phyloP scores from a whole-genome alignment of 2,797 vertebrate genomes.

The Agapornis canus region DNA sequence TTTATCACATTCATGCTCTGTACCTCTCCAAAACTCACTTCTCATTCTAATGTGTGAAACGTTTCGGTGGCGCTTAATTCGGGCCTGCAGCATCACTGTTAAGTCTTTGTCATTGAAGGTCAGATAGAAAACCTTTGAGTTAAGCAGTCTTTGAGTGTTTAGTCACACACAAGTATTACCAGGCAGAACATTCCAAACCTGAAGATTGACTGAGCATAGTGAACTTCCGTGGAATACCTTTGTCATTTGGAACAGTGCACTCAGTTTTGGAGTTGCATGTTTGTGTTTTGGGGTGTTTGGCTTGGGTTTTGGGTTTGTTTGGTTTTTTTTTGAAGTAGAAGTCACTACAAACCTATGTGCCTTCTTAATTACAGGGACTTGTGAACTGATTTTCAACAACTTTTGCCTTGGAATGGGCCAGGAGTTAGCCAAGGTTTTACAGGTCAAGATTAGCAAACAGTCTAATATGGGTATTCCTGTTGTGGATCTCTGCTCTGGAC shows the following conservation, averaged over 20 bases:
- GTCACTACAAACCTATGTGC: rapidly evolving
- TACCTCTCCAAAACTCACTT: neutral
- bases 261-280: neutral
- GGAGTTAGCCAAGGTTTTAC: neutral
- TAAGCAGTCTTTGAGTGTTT: neutral
- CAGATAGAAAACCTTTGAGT: neutral
- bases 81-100: neutral
- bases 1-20: neutral
- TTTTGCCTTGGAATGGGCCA: neutral
- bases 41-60: rapidly evolving
- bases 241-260: neutral
- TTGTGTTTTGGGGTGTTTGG: neutral
- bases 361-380: neutral
- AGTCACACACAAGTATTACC: neutral
- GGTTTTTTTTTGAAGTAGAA: neutral
- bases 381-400: neutral
- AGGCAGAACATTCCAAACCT: neutral
- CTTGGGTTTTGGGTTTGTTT: too few relatives aligned
- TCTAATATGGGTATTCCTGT: neutral
- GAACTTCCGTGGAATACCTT: neutral
- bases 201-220: neutral
- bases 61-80: neutral
- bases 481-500: neutral
- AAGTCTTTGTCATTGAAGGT: neutral
- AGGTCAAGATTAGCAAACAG: neutral